Percentiles rank a stretch among this genome's conserved stretches.
Conservation (phyloP, 2,888 invertebrate genomes). For the Alentia gelatinosa region DNA sequence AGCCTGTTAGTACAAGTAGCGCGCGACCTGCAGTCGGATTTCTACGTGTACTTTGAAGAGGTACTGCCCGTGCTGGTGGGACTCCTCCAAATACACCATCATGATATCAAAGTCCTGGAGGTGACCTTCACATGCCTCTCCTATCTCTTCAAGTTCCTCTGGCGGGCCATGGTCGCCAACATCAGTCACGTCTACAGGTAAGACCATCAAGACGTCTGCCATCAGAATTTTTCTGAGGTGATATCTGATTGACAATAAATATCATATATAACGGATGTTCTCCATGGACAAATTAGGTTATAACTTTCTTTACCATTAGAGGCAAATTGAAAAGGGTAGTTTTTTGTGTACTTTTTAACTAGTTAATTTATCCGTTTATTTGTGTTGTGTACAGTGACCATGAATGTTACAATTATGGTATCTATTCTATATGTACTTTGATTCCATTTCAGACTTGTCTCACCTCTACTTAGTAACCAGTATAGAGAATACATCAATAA, state of each 20-base stretch:
- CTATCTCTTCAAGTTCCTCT: conserved; percentile 93
- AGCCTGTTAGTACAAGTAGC: conserved; percentile 92
- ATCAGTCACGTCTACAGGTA: conserved; percentile 86
- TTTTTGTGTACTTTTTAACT: no score
- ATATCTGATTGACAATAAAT: no score
- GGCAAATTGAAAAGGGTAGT: no score
- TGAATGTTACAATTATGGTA: no score
- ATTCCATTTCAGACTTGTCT: conserved; percentile 75
- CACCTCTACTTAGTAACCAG: conserved; percentile 88
- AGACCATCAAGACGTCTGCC: no score
- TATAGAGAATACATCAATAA: conserved; percentile 92
- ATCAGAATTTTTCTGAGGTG: no score
- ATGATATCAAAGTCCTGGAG: conserved; percentile 91
- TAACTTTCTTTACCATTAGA: no score
- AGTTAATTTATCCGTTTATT: no score
- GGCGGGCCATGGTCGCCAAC: conserved; percentile 90
- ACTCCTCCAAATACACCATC: conserved; percentile 85
- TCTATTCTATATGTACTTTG: no score
- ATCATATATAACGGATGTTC: no score
- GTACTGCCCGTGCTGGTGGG: conserved; percentile 88
- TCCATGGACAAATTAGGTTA: no score
- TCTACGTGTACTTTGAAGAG: conserved; percentile 90
- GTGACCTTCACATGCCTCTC: conserved; percentile 92
- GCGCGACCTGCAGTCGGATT: conserved; percentile 92
- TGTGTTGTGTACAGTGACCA: no score